Base-by-base conservation (phyloP, 2,888 invertebrate genomes). In the Brassicogethes aeneus region DNA sequence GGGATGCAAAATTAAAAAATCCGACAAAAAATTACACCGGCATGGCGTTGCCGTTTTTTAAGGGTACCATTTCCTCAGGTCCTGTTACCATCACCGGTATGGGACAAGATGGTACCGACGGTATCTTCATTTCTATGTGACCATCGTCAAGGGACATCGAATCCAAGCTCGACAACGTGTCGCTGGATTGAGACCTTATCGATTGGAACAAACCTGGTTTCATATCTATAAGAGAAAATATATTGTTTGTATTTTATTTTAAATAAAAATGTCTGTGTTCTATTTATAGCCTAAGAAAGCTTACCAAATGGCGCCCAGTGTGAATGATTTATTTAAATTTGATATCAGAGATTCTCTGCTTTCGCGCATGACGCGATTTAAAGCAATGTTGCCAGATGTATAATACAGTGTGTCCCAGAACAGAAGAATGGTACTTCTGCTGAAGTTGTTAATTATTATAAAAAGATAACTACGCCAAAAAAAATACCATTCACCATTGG, bases 131-230 rank as follows among this genome's bases (percentile, higher is more conserved):
- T 49, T 76, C 75, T 23, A 77, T 76, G 55, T 78, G 77, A 43
- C 76, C 75, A 37, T 60, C 60, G 43, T 62, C 62, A 2, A 56
- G 53, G 1, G 78, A 79, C 57, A 77, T 73, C 39, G 78, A 78
- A 51, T 79, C 79, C 37, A 79, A 72, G 34, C 79, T 80, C 52
- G 77, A 79, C 39, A 79, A 62, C 2, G 79, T 80, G 52, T 78
- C 79, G 52, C 79, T 78, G 50, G 76, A 77, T 37, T 61, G 62
- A 8, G 62, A 56, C 14, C 68, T 60, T 45, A 68, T 60, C 17
- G 65, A 63, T 15, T 69, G 66, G 45, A 70, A 70, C 7, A 64
- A 58, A 14, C 65, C 47, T 50, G 62, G 47, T 37, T 65, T 65
- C 44, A 65, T 57, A 12, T 70, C 70, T 70, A 58, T 10, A 58